A percentile compares a stretch with the other conserved stretches of the same genome.
phyloP scores from a whole-genome alignment of 2,888 invertebrate genomes.

The Pollenia angustigena region DNA sequence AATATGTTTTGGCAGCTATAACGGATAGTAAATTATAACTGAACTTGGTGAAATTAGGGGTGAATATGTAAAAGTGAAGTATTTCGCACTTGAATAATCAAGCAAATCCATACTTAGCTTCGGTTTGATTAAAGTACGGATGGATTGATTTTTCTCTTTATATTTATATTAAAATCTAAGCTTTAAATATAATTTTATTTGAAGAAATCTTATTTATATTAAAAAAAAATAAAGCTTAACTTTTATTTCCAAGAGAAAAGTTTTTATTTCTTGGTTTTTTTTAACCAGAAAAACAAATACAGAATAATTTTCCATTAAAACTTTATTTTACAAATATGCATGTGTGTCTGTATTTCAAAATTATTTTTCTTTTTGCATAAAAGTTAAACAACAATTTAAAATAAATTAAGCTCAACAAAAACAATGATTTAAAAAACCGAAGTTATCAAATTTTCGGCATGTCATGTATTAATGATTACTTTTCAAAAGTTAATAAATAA shows the following conservation, averaged over 20 bases:
- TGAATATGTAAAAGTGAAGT: too few relatives aligned
- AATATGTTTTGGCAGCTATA: too few relatives aligned
- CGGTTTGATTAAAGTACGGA: too few relatives aligned
- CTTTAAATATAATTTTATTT: too few relatives aligned
- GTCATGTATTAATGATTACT: conserved; percentile 2
- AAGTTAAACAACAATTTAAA: conserved; percentile 9
- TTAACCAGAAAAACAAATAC: neutral
- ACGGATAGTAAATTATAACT: too few relatives aligned
- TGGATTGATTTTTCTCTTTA: too few relatives aligned
- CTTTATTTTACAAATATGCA: neutral
- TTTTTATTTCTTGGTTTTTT: neutral
- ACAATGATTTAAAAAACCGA: neutral
- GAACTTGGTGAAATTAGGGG: too few relatives aligned
- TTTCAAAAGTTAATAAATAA: neutral
- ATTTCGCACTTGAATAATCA: too few relatives aligned
- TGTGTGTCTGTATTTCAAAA: neutral
- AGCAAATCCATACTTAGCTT: too few relatives aligned
- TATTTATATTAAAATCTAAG: too few relatives aligned
- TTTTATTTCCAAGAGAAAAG: neutral
- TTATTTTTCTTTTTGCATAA: neutral
- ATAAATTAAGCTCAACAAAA: neutral
- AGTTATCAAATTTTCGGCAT: neutral
- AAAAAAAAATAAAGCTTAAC: too few relatives aligned
- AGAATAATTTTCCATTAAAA: conserved; percentile 19
- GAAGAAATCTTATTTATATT: too few relatives aligned